These are phyloP conservation scores for Babyrousa celebensis DNA, from an alignment of 2,797 vertebrate species.

Conservation along the genomic window DNA sequence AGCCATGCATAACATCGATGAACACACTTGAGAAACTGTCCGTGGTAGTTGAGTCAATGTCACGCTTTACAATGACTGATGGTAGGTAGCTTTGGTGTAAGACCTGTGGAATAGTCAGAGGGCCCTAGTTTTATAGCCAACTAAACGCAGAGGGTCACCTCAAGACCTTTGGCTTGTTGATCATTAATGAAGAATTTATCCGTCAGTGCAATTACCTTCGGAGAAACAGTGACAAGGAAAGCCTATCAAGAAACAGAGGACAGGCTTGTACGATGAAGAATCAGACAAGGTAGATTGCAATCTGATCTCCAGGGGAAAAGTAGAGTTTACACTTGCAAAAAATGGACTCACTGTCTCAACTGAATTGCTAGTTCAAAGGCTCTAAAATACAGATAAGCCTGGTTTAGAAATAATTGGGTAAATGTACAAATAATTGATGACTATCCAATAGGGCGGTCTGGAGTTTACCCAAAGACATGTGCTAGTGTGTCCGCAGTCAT, in stretches of 20 bases:
- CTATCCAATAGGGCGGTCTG: background rate
- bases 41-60: background rate
- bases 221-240: background rate
- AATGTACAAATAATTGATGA: background rate
- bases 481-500: background rate
- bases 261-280: background rate
- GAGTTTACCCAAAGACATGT: background rate
- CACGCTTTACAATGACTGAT: background rate
- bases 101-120: accelerated
- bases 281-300: background rate
- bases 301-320: background rate
- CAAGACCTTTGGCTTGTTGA: background rate
- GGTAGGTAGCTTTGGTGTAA: background rate
- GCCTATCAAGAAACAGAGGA: background rate
- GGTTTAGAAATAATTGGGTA: background rate
- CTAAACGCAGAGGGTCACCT: background rate
- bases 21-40: background rate
- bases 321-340: background rate
- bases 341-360: background rate
- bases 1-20: background rate
- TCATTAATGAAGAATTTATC: background rate
- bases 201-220: background rate
- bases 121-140: background rate
- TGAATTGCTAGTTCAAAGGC: background rate
- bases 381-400: background rate